Evolutionary conservation across 2,888 invertebrate genomes (phyloP), one percentile per base, ranked within the genome.

Genomic region (Tetragnatha montana): DNA sequence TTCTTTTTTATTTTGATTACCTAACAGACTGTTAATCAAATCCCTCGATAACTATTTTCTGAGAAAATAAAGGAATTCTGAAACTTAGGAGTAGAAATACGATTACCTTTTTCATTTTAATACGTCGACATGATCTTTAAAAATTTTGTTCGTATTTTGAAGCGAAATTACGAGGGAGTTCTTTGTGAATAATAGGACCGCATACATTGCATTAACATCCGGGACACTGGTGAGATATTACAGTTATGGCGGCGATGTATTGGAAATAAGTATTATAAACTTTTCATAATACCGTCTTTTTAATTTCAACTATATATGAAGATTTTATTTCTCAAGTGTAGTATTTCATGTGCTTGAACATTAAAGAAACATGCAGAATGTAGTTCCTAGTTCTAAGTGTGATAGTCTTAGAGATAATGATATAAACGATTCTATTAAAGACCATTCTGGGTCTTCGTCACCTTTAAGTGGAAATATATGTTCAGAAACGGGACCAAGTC

Each of bases 361-460:
- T 47, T 60, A 78, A 71, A 81, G 75, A 95, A 96, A 96, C 95
- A 97, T 97, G 97, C 97, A 97, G 96, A 96, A 97, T 96, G 96
- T 96, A 95, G 96, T 96, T 95, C 96, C 96, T 95, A 95, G 94
- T 94, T 94, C 95, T 93, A 94, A 95, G 93, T 95, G 96, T 95
- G 96, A 96, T 95, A 96, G 95, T 95, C 95, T 96, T 95, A 96
- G 96, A 95, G 95, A 95, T 95, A 96, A 95, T 96, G 95, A 96
- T 95, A 93, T 93, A 93, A 93, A 94, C 93, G 94, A 94, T 92
- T 93, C 93, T 93, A 93, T 93, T 92, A 95, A 87, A 87, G 91
- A 87, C 73, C 89, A 83, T 83, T 91, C 91, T 50, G 85, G 88
- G 49, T 86, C 90, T 78, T 90, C 90, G 80, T 90, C 90, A 86